phyloP scores from a whole-genome alignment of 1,140 invertebrate species.

The Drosophila ananassae region DNA sequence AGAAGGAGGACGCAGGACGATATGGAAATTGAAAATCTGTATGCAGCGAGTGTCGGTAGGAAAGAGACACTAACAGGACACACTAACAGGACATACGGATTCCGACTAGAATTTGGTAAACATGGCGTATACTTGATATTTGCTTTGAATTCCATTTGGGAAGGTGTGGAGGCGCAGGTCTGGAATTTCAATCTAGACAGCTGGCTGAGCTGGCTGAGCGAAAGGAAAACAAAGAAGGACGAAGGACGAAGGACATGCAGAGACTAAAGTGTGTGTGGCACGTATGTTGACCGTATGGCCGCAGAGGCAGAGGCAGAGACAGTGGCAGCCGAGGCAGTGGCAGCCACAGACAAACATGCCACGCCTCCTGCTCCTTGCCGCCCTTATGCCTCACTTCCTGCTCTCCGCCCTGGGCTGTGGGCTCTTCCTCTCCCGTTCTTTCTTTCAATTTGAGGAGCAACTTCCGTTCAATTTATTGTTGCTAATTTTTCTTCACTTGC shows the following conservation, averaged over 20 bases:
- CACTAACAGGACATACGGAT: background rate
- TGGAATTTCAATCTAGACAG: conserved; percentile 56
- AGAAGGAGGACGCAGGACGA: conserved; percentile 32
- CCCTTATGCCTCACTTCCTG: background rate
- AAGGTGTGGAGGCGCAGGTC: conserved; percentile 14
- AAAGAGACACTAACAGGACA: background rate
- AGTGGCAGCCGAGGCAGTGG: conserved; percentile 28
- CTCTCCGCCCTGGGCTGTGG: conserved; percentile 1
- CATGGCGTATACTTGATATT: conserved; percentile 4
- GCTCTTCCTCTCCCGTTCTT: conserved; percentile 2
- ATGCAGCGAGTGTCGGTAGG: conserved; percentile 40
- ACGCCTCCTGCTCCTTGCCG: conserved; percentile 18
- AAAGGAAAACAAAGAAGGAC: conserved; percentile 3
- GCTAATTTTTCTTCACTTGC: conserved; percentile 79
- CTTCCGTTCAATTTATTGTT: conserved; percentile 81
- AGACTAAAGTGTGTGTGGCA: conserved; percentile 11
- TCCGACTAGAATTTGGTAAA: background rate
- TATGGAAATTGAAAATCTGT: conserved; percentile 72
- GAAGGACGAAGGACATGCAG: background rate
- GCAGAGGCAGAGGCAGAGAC: background rate
- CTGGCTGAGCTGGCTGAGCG: conserved; percentile 14
- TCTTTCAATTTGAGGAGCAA: conserved; percentile 75
- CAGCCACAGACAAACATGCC: conserved; percentile 69
- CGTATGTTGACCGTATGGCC: conserved; percentile 55
- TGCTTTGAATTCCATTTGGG: no score